phyloP scores from a whole-genome alignment of 2,113 vertebrate genomes.

The Aix galericulata region DNA sequence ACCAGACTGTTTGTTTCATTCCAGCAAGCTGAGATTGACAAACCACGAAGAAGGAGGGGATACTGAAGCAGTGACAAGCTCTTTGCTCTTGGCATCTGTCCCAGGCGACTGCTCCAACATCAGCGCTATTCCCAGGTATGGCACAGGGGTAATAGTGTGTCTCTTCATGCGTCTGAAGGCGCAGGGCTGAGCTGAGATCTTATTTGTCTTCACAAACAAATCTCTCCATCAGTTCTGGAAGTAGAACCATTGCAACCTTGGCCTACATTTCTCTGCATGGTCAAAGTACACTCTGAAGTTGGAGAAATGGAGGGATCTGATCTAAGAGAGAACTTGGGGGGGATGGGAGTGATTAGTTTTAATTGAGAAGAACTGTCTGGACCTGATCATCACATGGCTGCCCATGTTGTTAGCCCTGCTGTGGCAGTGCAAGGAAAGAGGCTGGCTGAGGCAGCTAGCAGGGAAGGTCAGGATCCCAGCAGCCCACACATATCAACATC shows the following conservation, averaged over 20 bases:
- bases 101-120: not conserved
- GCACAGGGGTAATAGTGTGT: not conserved
- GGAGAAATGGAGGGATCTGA: not conserved
- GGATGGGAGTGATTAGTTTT: not conserved
- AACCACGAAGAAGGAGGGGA: not conserved
- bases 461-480: not conserved
- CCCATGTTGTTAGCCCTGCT: not conserved
- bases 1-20: constrained; percentile 51
- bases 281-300: not conserved
- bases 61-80: not conserved
- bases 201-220: not conserved
- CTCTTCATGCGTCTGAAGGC: not conserved
- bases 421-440: not conserved
- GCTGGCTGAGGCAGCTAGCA: not conserved
- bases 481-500: not conserved
- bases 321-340: too few species aligned
- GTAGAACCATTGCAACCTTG: not conserved
- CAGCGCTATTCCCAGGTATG: not conserved
- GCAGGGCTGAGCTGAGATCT: not conserved
- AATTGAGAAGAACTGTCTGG: not conserved
- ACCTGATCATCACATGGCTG: not conserved
- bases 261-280: not conserved
- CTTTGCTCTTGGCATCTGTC: not conserved
- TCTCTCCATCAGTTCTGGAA: not conserved
- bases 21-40: not conserved